These are phyloP conservation scores for Poeciliopsis paucimaculata DNA, from an alignment of 2,797 vertebrate species.

Conservation along the genomic window DNA sequence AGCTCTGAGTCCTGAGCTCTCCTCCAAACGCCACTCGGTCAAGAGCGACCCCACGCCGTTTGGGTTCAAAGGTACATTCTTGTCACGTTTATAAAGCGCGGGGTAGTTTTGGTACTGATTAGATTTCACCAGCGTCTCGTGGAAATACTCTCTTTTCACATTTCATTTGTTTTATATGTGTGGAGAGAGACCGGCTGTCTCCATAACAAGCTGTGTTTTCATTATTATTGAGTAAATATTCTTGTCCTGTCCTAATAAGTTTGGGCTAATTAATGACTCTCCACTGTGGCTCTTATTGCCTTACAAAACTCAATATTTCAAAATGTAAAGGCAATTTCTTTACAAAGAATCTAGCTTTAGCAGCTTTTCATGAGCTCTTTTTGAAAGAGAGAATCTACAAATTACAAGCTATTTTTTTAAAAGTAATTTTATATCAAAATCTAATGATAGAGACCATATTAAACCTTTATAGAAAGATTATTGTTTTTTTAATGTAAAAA, in stretches of 20 bases:
- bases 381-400: too few relatives aligned
- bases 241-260: not conserved
- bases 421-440: not conserved
- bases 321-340: too few relatives aligned
- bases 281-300: too few relatives aligned
- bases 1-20: slow-evolving; percentile 89
- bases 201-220: too few relatives aligned
- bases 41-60: slow-evolving; percentile 94
- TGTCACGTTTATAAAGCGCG: not conserved
- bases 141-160: not conserved
- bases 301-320: too few relatives aligned
- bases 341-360: too few relatives aligned
- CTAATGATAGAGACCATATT: not conserved
- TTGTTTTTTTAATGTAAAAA: too few relatives aligned
- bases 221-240: not conserved
- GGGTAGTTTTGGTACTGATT: not conserved
- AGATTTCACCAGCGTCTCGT: slow-evolving; percentile 11
- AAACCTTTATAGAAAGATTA: not conserved
- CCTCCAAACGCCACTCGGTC: slow-evolving; percentile 90
- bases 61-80: slow-evolving; percentile 88
- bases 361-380: too few relatives aligned
- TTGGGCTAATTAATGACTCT: not conserved
- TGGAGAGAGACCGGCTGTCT: not conserved
- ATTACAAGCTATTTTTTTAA: too few relatives aligned
- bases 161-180: not conserved